Base-by-base conservation (phyloP, 92 coral and sea anemone genomes). In the Umimayanthus chanpuru region DNA sequence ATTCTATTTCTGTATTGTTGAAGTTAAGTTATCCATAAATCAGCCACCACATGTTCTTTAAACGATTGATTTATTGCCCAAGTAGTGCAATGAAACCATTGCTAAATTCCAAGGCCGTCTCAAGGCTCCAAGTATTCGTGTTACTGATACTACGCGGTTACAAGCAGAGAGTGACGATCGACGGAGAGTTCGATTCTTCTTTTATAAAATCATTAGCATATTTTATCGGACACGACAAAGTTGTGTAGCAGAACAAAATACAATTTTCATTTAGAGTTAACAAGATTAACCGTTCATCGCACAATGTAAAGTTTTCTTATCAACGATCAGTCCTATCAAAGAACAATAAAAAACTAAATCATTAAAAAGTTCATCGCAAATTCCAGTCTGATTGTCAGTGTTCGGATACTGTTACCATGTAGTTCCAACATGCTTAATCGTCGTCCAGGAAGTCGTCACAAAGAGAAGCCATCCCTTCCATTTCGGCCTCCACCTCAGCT, bases 381-480 rank as follows among this genome's bases (percentile, higher is more conserved):
- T 73, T 16, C 10, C 79, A 75, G 30, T 75, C 68, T 53, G 56
- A 39, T 65, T 41, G 38, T 67, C 44, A 83, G 87, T 68, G 47
- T 9, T 9, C 29, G 25, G 38, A 68, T 5, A 9, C 36, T 32
- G 36, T 8, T 23, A 47, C 29, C 9, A 14, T 14, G 26, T 36
- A 41, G 49, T 14, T 43, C 30, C 67, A 20, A 23, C 28, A 16
- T 68, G 12, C 26, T 80, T 11, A 55, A 9, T 83, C 77, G 18
- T 83, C 85, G 14, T 65, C 78, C 64, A 41, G 1, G 2, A 83
- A 9, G 8, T 39, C 89, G 28, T 77, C 93, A 16, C 90, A 90
- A 29, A 95, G 74, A 14, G 50, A 67, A n/a, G 89, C 94, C 98
- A 94, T 94, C 64, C 81, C 93, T 88, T 89, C 93, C 94, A 95